phyloP scores from a whole-genome alignment of 2,113 vertebrate genomes.

The Lycocorax pyrrhopterus region DNA sequence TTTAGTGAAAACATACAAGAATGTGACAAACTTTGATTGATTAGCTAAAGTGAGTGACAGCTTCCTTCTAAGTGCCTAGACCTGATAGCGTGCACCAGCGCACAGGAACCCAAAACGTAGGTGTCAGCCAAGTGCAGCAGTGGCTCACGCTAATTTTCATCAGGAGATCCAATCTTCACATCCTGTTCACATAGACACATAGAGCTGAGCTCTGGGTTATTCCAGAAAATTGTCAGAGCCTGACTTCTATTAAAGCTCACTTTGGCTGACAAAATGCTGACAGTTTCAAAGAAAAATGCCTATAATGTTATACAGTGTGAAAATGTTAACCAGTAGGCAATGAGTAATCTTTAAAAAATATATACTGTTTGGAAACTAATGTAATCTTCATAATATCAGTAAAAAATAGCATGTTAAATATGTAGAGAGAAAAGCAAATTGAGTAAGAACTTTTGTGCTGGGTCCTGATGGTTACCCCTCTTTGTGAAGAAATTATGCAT shows the following conservation, averaged over 20 bases:
- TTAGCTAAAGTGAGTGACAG: slow-evolving; percentile 57
- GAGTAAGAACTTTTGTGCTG: neutral
- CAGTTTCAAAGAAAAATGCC: slow-evolving; percentile 31
- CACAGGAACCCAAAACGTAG: slow-evolving; percentile 21
- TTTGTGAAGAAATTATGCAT: neutral
- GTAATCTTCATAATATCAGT: slow-evolving; percentile 19
- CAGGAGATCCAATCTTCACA: slow-evolving; percentile 55
- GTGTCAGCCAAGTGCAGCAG: slow-evolving; percentile 54
- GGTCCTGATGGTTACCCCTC: fast-evolving
- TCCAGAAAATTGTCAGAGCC: slow-evolving; percentile 62
- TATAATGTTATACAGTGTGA: slow-evolving; percentile 42
- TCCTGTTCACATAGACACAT: slow-evolving; percentile 13
- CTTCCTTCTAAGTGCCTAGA: slow-evolving; percentile 41
- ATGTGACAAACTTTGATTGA: slow-evolving; percentile 66
- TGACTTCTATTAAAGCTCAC: slow-evolving; percentile 43
- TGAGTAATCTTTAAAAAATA: slow-evolving; percentile 10
- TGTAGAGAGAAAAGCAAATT: neutral
- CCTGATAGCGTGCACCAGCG: neutral
- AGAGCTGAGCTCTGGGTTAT: slow-evolving; percentile 16
- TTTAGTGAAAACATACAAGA: slow-evolving; percentile 63
- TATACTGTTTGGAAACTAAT: slow-evolving; percentile 47
- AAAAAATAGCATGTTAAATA: neutral
- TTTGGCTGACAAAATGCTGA: slow-evolving; percentile 56
- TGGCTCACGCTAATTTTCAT: slow-evolving; percentile 39
- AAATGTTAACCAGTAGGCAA: slow-evolving; percentile 47